Conservation (phyloP, 1,140 invertebrate genomes). For the Euborellia annulipes region DNA sequence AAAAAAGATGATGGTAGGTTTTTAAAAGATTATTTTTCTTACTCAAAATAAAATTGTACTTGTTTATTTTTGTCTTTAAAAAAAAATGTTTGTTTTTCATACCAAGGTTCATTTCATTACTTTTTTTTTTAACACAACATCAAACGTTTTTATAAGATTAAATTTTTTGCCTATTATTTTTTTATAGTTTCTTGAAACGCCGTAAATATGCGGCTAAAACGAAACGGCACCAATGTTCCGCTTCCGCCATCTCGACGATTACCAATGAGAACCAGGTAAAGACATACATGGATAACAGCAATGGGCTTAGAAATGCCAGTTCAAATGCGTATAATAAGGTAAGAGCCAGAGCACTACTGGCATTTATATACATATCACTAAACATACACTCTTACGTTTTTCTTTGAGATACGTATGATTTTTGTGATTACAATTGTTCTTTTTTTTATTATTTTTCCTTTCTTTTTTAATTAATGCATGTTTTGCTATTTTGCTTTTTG, state of each 20-base stretch:
- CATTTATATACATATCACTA: background rate
- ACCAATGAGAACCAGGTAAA: slow-evolving; percentile 67
- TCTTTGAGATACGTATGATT: no score
- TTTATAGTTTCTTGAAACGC: slow-evolving; percentile 23
- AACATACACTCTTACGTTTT: background rate
- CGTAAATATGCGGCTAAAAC: slow-evolving; percentile 25
- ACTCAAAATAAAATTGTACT: no score
- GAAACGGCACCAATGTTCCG: slow-evolving; percentile 22
- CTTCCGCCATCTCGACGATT: slow-evolving; percentile 23
- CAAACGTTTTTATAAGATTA: no score
- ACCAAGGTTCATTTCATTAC: no score
- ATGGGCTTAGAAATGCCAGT: slow-evolving; percentile 64
- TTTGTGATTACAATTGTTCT: no score
- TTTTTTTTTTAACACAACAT: no score
- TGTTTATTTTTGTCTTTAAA: no score
- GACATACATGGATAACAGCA: slow-evolving; percentile 91
- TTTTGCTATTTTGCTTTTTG: background rate
- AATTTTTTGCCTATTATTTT: no score
- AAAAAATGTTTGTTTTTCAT: no score
- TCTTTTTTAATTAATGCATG: background rate
- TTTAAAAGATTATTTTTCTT: no score
- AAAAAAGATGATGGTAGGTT: no score
- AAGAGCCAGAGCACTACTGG: slow-evolving; percentile 27
- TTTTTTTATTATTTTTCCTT: background rate
- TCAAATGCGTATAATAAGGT: slow-evolving; percentile 89